These are phyloP conservation scores for Blastobasis lacticolella DNA, from an alignment of 2,888 invertebrate species.

Conservation along the genomic window DNA sequence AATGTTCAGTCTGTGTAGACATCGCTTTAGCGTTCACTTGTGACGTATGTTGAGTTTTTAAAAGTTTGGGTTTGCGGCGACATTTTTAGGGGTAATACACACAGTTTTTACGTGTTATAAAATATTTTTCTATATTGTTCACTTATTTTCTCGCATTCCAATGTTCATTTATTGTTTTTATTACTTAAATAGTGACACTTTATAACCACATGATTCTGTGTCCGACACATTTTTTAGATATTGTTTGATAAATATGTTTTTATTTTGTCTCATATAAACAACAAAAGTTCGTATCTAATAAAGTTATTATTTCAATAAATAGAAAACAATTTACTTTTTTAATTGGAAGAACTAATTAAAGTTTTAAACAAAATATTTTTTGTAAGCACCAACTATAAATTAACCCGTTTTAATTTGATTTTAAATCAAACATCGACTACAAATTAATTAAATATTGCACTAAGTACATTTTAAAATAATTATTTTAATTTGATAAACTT, in stretches of 20 bases:
- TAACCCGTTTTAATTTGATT: constrained; percentile 27
- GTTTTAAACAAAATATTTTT: no score
- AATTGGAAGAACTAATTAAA: neutral
- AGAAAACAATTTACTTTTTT: neutral
- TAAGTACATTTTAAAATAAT: constrained; percentile 31
- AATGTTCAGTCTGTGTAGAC: neutral
- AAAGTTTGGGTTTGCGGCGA: neutral
- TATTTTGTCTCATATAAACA: no score
- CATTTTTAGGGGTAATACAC: neutral
- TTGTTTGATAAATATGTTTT: no score
- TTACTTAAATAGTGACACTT: neutral
- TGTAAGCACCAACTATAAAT: constrained; percentile 26
- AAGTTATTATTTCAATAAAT: no score
- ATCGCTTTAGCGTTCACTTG: neutral
- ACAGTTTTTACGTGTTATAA: neutral
- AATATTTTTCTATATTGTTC: neutral
- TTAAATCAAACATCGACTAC: constrained; percentile 24
- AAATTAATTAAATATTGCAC: constrained; percentile 43
- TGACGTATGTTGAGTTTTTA: neutral
- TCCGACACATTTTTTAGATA: no score
- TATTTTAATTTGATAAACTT: constrained; percentile 20
- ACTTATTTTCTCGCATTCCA: neutral
- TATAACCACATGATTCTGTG: no score
- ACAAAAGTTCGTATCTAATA: no score
- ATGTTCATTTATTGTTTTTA: constrained; percentile 2